A percentile compares a stretch with the other conserved stretches of the same genome.
phyloP scores from a whole-genome alignment of 1,140 invertebrate species.

The Drosophila orosa region DNA sequence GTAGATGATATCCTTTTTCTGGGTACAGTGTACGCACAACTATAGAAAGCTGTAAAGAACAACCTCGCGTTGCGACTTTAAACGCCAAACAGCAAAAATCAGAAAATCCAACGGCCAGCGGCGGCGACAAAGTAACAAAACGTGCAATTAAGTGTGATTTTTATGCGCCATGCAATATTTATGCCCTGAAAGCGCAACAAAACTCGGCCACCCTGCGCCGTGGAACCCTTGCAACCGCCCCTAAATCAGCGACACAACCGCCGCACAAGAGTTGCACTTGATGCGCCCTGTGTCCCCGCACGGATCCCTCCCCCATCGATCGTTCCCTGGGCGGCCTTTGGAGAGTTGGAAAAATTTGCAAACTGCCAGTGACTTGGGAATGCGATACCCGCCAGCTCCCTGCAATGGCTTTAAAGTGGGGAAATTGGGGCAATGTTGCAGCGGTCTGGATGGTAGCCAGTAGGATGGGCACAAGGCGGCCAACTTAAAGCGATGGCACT shows the following conservation, averaged over 20 bases:
- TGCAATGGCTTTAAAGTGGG: slow-evolving; percentile 26
- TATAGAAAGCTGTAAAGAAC: too few species aligned
- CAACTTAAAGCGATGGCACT: slow-evolving; percentile 37
- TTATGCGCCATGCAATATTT: slow-evolving; percentile 67
- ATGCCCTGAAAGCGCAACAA: slow-evolving; percentile 43
- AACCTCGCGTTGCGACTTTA: background rate
- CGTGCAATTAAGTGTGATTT: slow-evolving; percentile 76
- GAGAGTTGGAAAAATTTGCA: slow-evolving; percentile 44
- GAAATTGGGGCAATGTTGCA: slow-evolving; percentile 1
- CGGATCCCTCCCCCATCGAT: background rate
- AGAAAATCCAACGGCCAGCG: slow-evolving; percentile 15
- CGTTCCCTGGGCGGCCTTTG: slow-evolving; percentile 3
- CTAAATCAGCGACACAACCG: slow-evolving; percentile 58
- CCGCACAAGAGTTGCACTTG: slow-evolving; percentile 54
- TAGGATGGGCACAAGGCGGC: background rate
- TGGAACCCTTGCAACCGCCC: background rate
- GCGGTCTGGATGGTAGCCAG: too few species aligned
- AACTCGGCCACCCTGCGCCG: slow-evolving; percentile 31
- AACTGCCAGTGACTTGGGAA: slow-evolving; percentile 56
- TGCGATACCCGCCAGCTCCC: slow-evolving; percentile 20
- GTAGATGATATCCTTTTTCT: too few species aligned
- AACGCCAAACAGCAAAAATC: slow-evolving; percentile 23
- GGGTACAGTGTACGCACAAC: background rate
- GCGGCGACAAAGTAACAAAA: slow-evolving; percentile 67
- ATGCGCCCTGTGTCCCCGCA: slow-evolving; percentile 32